These are phyloP conservation scores for Rhodeus uyekii DNA, from an alignment of 2,797 vertebrate genomes.

Conservation along the genomic window DNA sequence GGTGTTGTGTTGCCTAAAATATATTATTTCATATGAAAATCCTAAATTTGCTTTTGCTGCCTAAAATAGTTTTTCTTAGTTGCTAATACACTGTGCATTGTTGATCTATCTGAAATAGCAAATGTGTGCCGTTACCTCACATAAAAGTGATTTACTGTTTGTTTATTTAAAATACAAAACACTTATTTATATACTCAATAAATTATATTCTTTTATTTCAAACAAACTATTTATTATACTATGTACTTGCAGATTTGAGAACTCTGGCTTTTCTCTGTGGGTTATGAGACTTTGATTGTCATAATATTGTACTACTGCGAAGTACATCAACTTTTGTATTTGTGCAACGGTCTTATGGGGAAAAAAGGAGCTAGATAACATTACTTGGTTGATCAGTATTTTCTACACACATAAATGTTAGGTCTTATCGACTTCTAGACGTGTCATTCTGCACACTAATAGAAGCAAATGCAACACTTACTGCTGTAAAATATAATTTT, in stretches of 20 bases:
- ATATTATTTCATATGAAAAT: slow-evolving; percentile 78
- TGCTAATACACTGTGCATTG: slow-evolving; percentile 9
- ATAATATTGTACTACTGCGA: slow-evolving; percentile 55
- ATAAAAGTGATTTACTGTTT: slow-evolving; percentile 22
- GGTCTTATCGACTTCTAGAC: not conserved
- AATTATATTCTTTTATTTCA: slow-evolving; percentile 72
- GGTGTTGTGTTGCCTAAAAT: slow-evolving; percentile 80
- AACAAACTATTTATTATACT: slow-evolving; percentile 48
- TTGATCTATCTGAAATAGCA: slow-evolving; percentile 10
- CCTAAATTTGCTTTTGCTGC: slow-evolving; percentile 59
- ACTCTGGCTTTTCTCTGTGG: not conserved
- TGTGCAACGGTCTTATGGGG: slow-evolving; percentile 16
- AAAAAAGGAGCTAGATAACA: not conserved
- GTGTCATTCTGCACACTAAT: slow-evolving; percentile 18
- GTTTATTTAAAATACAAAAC: slow-evolving; percentile 45
- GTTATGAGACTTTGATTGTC: slow-evolving; percentile 65
- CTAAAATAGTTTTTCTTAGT: slow-evolving; percentile 61
- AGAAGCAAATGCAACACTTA: slow-evolving; percentile 33
- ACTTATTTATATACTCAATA: slow-evolving; percentile 67
- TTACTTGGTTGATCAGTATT: not conserved
- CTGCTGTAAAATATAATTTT: not conserved
- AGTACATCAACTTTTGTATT: slow-evolving; percentile 20
- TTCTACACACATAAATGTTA: slow-evolving; percentile 18
- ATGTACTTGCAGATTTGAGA: not conserved
- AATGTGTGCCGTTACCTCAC: slow-evolving; percentile 29